phyloP scores from a whole-genome alignment of 2,113 vertebrate species.

The Pelecanoides urinatrix region DNA sequence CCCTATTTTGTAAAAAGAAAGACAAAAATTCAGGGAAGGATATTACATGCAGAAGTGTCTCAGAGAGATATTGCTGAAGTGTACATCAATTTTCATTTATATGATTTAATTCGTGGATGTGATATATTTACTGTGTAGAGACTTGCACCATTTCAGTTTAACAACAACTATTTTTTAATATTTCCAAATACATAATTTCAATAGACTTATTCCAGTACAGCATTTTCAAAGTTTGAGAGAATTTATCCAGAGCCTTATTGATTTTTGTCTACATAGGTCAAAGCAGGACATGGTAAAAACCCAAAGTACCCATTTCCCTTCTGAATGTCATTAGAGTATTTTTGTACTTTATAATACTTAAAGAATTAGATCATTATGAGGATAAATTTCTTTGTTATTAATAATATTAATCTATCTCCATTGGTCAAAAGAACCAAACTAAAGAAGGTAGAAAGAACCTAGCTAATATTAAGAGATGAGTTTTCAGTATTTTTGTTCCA shows the following conservation, averaged over 20 bases:
- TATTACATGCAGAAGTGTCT: background rate
- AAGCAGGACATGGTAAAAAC: background rate
- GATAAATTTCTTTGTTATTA: background rate
- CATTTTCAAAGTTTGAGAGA: background rate
- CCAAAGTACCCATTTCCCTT: background rate
- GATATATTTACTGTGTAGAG: background rate
- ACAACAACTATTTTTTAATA: background rate
- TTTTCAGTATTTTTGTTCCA: background rate
- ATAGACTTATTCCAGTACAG: background rate
- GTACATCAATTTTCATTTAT: background rate
- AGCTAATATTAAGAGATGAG: background rate
- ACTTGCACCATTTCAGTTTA: background rate
- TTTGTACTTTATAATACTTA: background rate
- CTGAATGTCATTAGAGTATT: background rate
- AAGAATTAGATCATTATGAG: background rate
- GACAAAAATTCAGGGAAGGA: background rate
- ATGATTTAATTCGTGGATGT: background rate
- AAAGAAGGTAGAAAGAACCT: background rate
- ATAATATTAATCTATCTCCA: background rate
- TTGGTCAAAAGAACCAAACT: background rate
- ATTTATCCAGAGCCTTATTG: background rate
- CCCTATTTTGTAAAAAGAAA: background rate
- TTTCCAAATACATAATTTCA: background rate
- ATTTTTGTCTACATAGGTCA: background rate
- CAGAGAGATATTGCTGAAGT: background rate